A percentile compares a stretch with the other conserved stretches of the same genome.
These are phyloP conservation scores for Poeciliopsis turrubarensis DNA, from an alignment of 2,113 vertebrate genomes.

Conservation along the genomic window DNA sequence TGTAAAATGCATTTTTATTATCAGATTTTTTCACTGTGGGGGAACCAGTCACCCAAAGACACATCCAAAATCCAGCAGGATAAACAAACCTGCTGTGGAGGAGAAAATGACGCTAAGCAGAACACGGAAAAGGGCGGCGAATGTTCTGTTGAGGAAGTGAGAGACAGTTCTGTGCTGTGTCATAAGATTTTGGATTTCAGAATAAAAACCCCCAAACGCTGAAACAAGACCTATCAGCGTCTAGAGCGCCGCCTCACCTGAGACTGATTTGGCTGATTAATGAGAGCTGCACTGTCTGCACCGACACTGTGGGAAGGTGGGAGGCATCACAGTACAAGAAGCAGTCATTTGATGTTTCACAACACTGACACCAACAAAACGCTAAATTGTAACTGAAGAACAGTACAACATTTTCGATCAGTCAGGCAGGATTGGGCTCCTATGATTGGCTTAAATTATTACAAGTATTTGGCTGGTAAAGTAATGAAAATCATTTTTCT, in stretches of 20 bases:
- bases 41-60: not conserved
- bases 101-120: conserved; percentile 42
- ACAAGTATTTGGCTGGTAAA: not conserved
- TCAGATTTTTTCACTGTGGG: not conserved
- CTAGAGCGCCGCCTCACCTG: conserved; percentile 1
- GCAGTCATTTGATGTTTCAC: conserved; percentile 7
- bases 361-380: not conserved
- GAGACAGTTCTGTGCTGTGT: conserved; percentile 39
- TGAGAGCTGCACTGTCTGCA: conserved; percentile 41
- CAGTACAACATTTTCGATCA: too few species aligned
- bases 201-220: not conserved
- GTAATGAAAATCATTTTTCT: not conserved
- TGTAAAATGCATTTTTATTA: not conserved
- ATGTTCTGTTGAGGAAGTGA: conserved; percentile 32
- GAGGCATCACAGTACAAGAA: not conserved
- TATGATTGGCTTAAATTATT: not conserved
- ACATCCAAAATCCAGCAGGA: conserved; percentile 12
- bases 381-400: not conserved
- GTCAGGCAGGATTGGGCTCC: not conserved
- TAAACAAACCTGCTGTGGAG: conserved; percentile 15
- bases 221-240: conserved; percentile 19
- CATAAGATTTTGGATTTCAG: conserved; percentile 11
- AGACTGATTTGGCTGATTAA: conserved; percentile 49
- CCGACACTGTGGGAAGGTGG: not conserved
- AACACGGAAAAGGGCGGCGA: conserved; percentile 8